These are phyloP conservation scores for Pituophis catenifer DNA, from an alignment of 2,113 vertebrate species.

Conservation along the genomic window DNA sequence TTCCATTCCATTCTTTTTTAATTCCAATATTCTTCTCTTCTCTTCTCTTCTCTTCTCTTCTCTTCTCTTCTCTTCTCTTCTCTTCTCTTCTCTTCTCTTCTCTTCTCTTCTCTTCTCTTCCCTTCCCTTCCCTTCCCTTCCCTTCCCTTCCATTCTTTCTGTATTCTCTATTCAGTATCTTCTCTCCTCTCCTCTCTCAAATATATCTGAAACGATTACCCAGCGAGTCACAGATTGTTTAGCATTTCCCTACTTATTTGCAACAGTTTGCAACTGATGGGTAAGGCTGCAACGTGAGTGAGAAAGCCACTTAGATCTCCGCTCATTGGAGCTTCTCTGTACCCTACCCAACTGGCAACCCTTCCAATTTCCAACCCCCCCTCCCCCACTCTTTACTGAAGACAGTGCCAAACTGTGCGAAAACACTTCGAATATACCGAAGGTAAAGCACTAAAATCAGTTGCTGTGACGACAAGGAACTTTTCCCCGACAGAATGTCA, in stretches of 20 bases:
- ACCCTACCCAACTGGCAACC: too few species aligned
- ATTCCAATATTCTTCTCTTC: too few species aligned
- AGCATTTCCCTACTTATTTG: not conserved
- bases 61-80: too few species aligned
- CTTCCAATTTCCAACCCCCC: slow-evolving; percentile 41
- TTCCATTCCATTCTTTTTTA: too few species aligned
- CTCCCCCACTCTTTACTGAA: slow-evolving; percentile 46
- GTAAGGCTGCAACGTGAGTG: not conserved
- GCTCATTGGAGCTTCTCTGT: not conserved
- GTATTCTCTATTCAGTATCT: too few species aligned
- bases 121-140: too few species aligned
- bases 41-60: too few species aligned
- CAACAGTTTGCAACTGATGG: not conserved
- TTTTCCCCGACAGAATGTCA: slow-evolving; percentile 40
- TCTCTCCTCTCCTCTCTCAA: too few species aligned
- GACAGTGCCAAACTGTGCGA: slow-evolving; percentile 53
- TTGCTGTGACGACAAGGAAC: slow-evolving; percentile 17
- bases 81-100: too few species aligned
- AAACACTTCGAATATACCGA: slow-evolving; percentile 55
- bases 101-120: too few species aligned
- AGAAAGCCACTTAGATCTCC: not conserved
- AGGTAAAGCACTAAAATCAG: slow-evolving; percentile 56
- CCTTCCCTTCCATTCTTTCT: too few species aligned
- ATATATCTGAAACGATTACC: too few species aligned
- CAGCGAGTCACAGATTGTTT: not conserved